Evolutionary conservation across 1,140 invertebrate genomes (phyloP), one percentile per base, ranked within the genome.

Genomic region (Drosophila sechellia): DNA sequence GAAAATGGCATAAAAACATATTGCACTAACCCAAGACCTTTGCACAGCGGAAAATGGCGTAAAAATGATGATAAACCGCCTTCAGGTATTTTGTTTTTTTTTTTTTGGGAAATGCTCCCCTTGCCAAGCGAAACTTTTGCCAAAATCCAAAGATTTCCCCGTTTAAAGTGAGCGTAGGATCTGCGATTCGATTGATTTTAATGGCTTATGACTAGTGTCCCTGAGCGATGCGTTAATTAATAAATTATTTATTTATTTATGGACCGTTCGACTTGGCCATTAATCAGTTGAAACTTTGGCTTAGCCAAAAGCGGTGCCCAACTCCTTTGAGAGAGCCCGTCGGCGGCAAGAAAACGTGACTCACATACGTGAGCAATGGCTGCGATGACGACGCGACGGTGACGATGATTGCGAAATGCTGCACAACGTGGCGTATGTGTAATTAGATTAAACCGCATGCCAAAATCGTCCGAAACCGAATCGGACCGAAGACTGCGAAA

Each of bases 351-450:
- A 89, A 87, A 79, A 87, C 83, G 83, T 89, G 83, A 89, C 83
- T 89, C 48, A 79, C 71, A 87, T 87, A 77, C 79, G 52, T 61
- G 65, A 76, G 56, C 48, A 57, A n/a, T 52, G 22, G 20, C 46
- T 65, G 54, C 49, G 48, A 45, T 57, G 66, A 65, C 37, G 55
- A 43, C 49, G 54, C 13, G 57, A 39, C 22, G 55, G 10, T 25
- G 61, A 69, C 48, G 60, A 31, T 49, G 58, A 54, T 87, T 87
- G 79, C 63, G 83, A 79, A 79, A 87, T 59, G 43, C 57, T 69
- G 84, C 84, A 73, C 84, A 80, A 89, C 84, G 85, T 85, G 84
- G 84, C 85, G 85, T 89, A 89, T 89, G 84, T 90, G 84, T 89
- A 89, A 89, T 89, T 89, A 89, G 85, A 84, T 89, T 90, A 89